Evolutionary conservation across 1,140 invertebrate species (phyloP).

Genomic region (Drosophila neocordata): DNA sequence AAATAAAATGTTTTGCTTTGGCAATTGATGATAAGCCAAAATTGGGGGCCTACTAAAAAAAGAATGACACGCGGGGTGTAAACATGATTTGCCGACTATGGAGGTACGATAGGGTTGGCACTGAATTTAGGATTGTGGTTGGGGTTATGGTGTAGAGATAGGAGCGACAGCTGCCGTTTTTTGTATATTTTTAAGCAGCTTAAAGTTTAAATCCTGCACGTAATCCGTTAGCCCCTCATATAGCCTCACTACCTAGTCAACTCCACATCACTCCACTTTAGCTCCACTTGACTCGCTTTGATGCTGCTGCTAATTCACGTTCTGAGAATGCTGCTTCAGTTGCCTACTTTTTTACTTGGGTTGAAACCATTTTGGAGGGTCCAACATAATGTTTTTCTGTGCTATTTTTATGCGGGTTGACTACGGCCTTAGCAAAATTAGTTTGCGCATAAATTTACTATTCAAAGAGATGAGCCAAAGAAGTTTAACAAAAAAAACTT

Average conservation of each 20-base stretch:
- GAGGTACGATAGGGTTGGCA: neutral
- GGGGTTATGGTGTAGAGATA: neutral
- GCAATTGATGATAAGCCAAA: constrained; percentile 54
- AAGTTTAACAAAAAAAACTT: constrained; percentile 15
- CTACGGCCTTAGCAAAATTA: constrained; percentile 61
- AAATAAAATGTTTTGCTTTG: constrained; percentile 33
- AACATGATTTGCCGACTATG: constrained; percentile 14
- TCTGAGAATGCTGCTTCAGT: constrained; percentile 1
- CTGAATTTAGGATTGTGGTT: neutral
- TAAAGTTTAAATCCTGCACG: constrained; percentile 17
- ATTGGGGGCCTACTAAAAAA: constrained; percentile 1
- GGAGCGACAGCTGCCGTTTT: constrained; percentile 29
- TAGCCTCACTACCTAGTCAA: neutral
- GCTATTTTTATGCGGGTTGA: constrained; percentile 65
- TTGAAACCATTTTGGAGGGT: constrained; percentile 33
- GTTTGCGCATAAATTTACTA: constrained; percentile 70
- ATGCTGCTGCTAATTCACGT: constrained; percentile 28
- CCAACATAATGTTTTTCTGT: constrained; percentile 38
- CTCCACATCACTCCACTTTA: neutral
- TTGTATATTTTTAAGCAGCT: constrained; percentile 58
- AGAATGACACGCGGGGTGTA: constrained; percentile 6
- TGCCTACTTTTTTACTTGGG: constrained; percentile 4
- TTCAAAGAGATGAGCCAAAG: constrained; percentile 31
- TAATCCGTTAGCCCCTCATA: constrained; percentile 45
- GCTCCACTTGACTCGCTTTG: constrained; percentile 47